These are phyloP conservation scores for Enteromius fasciolatus DNA, from an alignment of 2,797 vertebrate genomes.

Conservation along the genomic window DNA sequence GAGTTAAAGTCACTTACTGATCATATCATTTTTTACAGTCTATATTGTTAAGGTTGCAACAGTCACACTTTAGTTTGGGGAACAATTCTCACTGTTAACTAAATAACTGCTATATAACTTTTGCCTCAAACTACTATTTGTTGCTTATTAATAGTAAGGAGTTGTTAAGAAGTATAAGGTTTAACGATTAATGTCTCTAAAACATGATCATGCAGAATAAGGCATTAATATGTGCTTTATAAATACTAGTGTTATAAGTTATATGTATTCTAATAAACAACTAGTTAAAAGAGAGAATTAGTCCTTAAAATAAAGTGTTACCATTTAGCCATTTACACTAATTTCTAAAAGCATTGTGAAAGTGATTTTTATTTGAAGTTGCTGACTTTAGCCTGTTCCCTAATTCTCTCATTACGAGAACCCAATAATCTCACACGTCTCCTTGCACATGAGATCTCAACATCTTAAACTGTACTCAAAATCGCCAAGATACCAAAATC, in stretches of 20 bases:
- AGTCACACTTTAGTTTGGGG: neutral
- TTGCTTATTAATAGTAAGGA: neutral
- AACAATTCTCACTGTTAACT: neutral
- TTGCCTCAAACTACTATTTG: neutral
- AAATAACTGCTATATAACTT: neutral
- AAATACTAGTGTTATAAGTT: neutral
- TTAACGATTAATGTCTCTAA: neutral
- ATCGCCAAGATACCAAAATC: neutral
- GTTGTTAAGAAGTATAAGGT: neutral
- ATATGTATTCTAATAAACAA: neutral
- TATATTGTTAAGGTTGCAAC: neutral
- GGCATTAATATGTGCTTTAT: neutral
- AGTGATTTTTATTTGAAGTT: neutral
- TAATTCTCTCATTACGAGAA: neutral
- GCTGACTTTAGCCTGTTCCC: neutral
- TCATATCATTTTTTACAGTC: neutral
- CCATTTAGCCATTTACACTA: neutral
- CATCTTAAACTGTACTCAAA: neutral
- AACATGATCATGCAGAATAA: neutral
- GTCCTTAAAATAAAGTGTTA: neutral
- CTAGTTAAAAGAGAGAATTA: neutral
- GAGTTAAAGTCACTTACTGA: neutral
- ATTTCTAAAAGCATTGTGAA: neutral
- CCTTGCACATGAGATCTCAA: neutral
- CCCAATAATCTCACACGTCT: neutral